Evolutionary conservation across 2,888 invertebrate species (phyloP), one percentile per base, ranked within the genome.

Genomic region (Chrysolina oricalcia): DNA sequence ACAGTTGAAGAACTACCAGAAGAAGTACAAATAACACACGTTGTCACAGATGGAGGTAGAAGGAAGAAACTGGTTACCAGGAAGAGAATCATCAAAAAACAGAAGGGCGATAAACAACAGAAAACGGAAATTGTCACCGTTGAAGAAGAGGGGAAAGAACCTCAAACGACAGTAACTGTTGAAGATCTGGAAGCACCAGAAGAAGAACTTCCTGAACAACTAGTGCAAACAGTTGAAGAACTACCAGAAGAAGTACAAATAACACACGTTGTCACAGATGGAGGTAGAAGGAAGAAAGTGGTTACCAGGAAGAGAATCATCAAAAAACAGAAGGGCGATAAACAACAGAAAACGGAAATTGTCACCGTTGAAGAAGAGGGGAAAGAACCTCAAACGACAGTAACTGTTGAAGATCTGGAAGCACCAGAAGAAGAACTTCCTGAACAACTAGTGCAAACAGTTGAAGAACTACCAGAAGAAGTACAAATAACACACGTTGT

Each of bases 361-460:
- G 85, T 86, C 5, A 88, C 86, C 0, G 85, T 88, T 56, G 89
- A 90, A 80, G 89, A 89, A 79, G 88, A 89, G 76, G 89, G 90
- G 48, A 83, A 86, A 65, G 75, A 79, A 71, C 87, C 88, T 4
- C 82, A 87, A 67, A 87, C 85, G 0, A 86, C 87, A 73, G 83
- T 85, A 15, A 84, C 83, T 23, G 85, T 82, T 2, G 78, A 84
- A 78, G 83, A 85, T 75, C 83, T 81, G 72, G 83, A 81, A 59
- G 77, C 67, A 1, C 83, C 83, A 4, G 86, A 87, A 78, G 81
- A 86, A 69, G 86, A 0, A 27, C 9, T 80, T 79, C 63, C 86
- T 59, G 72, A 41, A 56, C 72, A 78, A 53, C 27, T 79, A 69
- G n/a, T 48, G 15, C 21, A 17, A 6, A 2, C 46, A 13, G 74